Percentiles rank a stretch among this genome's conserved stretches.
These are phyloP conservation scores for Sebastes paucispinis DNA, from an alignment of 2,797 vertebrate genomes.

Conservation along the genomic window DNA sequence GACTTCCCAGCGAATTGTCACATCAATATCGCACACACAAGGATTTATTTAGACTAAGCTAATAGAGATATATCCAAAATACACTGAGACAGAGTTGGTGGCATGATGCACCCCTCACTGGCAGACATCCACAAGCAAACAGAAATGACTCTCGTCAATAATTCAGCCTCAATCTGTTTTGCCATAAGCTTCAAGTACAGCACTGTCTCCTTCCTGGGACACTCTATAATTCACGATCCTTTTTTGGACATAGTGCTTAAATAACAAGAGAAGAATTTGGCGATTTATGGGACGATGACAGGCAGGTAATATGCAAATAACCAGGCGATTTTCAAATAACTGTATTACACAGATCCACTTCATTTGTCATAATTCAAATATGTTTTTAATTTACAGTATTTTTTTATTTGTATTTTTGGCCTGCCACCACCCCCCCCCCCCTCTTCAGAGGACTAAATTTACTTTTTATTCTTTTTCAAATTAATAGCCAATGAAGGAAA, in stretches of 20 bases:
- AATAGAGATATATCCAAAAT: slow-evolving; percentile 56
- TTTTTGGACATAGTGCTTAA: slow-evolving; percentile 48
- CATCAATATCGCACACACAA: slow-evolving; percentile 36
- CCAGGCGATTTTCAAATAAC: background rate
- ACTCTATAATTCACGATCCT: slow-evolving; percentile 65
- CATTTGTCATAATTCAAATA: background rate
- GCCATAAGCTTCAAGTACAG: slow-evolving; percentile 70
- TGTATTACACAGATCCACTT: background rate
- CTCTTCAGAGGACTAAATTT: too few relatives aligned
- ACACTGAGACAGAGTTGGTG: slow-evolving; percentile 58
- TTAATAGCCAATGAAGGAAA: too few relatives aligned
- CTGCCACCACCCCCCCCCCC: too few relatives aligned
- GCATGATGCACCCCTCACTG: slow-evolving; percentile 76
- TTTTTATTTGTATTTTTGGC: rapidly evolving
- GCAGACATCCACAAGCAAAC: slow-evolving; percentile 68
- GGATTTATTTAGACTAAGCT: slow-evolving; percentile 42
- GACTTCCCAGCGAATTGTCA: slow-evolving; percentile 8
- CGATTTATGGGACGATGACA: slow-evolving; percentile 6
- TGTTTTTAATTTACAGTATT: slow-evolving; percentile 2
- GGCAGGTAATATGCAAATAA: slow-evolving; percentile 9
- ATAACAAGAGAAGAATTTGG: slow-evolving; percentile 30
- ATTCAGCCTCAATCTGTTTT: slow-evolving; percentile 81
- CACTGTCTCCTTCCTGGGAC: slow-evolving; percentile 63
- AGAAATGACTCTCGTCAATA: slow-evolving; percentile 78
- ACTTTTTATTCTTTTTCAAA: too few relatives aligned